phyloP scores from a whole-genome alignment of 2,888 invertebrate species.

The Tigriopus californicus region DNA sequence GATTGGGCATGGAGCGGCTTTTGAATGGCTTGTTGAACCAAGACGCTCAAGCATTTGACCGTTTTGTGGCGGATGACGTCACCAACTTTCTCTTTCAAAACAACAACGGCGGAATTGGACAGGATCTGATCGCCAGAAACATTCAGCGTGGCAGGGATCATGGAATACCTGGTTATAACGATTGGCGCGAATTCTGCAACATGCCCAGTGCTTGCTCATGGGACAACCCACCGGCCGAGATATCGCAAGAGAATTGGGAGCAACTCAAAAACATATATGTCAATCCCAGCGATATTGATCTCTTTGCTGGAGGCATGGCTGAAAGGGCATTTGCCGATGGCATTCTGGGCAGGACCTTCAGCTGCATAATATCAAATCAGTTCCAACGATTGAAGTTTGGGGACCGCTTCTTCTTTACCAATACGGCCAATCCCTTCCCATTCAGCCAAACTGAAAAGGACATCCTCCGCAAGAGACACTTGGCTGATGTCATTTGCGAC shows the following conservation, averaged over 20 bases:
- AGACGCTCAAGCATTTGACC: conserved; percentile 77
- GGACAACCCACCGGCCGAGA: neutral
- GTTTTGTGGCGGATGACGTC: conserved; percentile 79
- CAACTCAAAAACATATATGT: neutral
- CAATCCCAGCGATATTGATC: conserved; percentile 55
- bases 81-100: conserved; percentile 87
- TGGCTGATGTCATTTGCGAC: conserved; percentile 6
- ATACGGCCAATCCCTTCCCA: neutral
- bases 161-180: neutral
- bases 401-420: conserved; percentile 50
- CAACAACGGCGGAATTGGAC: conserved; percentile 63
- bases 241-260: neutral
- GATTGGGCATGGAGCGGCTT: conserved; percentile 44
- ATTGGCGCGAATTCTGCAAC: neutral
- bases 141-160: conserved; percentile 43
- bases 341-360: neutral
- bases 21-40: conserved; percentile 63
- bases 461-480: neutral
- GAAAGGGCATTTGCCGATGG: conserved; percentile 33
- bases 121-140: conserved; percentile 74
- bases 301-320: conserved; percentile 87
- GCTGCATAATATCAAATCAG: conserved; percentile 32
- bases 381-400: conserved; percentile 73
- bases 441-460: neutral
- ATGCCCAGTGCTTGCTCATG: neutral